Conservation (phyloP, 2,113 vertebrate genomes). For the Pampusana beccarii region DNA sequence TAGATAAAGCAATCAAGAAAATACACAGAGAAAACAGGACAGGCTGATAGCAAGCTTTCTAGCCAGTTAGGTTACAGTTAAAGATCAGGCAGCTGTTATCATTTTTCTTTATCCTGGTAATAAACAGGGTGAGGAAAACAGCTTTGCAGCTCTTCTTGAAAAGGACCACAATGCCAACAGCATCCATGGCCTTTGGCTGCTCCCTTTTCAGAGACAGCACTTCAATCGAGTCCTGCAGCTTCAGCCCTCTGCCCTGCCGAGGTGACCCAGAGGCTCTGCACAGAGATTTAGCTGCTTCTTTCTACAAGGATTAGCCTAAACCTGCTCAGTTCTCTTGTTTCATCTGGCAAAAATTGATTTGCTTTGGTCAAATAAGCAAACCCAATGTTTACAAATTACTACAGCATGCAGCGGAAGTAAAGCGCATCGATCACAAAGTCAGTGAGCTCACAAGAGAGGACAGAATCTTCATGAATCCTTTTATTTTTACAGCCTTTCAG, state of each 20-base stretch:
- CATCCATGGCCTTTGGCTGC: neutral
- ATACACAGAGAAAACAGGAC: neutral
- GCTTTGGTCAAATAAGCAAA: conserved; percentile 54
- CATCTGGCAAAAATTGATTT: neutral
- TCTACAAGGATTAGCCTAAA: neutral
- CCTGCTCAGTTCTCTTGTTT: neutral
- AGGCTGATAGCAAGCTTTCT: neutral
- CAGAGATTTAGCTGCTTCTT: neutral
- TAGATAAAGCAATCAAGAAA: neutral
- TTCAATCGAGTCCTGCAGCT: neutral
- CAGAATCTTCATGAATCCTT: conserved; percentile 21
- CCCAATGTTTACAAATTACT: conserved; percentile 30
- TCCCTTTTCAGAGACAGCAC: neutral
- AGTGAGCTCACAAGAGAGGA: neutral
- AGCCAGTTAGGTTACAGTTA: neutral
- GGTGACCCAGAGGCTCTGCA: neutral
- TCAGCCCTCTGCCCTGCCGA: neutral
- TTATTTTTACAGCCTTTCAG: conserved; percentile 48
- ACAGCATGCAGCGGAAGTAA: conserved; percentile 2
- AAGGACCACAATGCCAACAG: neutral
- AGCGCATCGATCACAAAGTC: conserved; percentile 38
- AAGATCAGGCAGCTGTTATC: neutral
- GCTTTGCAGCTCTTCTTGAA: neutral
- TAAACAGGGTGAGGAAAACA: neutral
- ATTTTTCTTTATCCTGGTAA: neutral